Evolutionary conservation across 2,113 vertebrate genomes (phyloP).

Genomic region (Poeciliopsis prolifica): DNA sequence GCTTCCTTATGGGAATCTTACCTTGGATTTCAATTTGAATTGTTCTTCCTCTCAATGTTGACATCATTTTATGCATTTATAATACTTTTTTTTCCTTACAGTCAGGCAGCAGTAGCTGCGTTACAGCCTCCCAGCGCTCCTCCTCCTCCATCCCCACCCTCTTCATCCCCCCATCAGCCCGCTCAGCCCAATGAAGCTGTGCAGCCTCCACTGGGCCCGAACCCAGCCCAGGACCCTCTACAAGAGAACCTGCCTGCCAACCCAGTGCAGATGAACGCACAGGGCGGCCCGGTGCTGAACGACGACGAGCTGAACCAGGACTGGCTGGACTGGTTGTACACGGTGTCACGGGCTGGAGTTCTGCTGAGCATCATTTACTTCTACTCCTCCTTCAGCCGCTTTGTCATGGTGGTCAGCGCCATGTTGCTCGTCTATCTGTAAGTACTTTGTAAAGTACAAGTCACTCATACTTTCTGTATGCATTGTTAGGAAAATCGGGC

Average conservation of each 20-base stretch:
- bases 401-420: constrained; percentile 93
- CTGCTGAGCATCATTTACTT: constrained; percentile 97
- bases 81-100: constrained; percentile 57
- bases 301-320: constrained; percentile 95
- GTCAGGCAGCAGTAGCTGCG: constrained; percentile 91
- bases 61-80: background rate
- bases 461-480: background rate
- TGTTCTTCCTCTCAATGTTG: too few relatives aligned
- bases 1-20: background rate
- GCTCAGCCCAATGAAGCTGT: constrained; percentile 78
- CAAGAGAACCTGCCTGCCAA: constrained; percentile 89
- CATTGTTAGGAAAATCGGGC: background rate
- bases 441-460: too few relatives aligned
- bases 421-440: constrained; percentile 95
- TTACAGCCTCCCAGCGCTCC: constrained; percentile 79
- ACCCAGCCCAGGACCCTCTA: constrained; percentile 75
- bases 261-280: constrained; percentile 87
- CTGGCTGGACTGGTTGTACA: constrained; percentile 98
- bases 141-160: constrained; percentile 80
- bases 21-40: background rate
- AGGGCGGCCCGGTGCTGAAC: constrained; percentile 86
- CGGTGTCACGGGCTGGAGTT: constrained; percentile 88
- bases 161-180: constrained; percentile 60
- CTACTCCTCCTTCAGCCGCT: constrained; percentile 96
- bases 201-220: constrained; percentile 81